Percentiles rank a stretch among this genome's conserved stretches.
These are phyloP conservation scores for Trileptium ribeirensis DNA, from an alignment of 2,888 invertebrate species.

Conservation along the genomic window DNA sequence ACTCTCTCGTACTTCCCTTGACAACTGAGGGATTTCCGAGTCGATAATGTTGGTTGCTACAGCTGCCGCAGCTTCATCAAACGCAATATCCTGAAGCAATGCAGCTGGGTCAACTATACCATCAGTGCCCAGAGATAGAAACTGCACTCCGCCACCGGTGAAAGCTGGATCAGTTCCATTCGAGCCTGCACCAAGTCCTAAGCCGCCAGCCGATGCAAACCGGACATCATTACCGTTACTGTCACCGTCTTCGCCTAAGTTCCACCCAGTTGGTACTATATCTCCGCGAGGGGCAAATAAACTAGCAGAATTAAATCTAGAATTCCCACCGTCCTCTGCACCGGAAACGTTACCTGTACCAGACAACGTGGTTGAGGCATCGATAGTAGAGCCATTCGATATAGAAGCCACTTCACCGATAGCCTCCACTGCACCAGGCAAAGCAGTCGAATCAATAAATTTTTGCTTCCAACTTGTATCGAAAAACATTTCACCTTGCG, in stretches of 20 bases:
- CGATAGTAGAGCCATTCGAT: background rate
- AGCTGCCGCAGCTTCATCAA: background rate
- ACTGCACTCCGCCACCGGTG: conserved; percentile 13
- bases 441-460: background rate
- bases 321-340: background rate
- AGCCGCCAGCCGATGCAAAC: conserved; percentile 35
- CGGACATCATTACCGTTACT: conserved; percentile 20
- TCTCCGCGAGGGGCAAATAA: background rate
- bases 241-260: background rate
- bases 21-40: too few species aligned
- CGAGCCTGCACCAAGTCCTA: background rate
- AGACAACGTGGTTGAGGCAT: background rate
- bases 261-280: background rate
- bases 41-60: too few species aligned
- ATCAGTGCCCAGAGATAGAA: conserved; percentile 15
- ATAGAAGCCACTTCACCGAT: background rate
- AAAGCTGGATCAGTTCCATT: too few species aligned
- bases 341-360: background rate
- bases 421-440: background rate
- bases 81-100: conserved; percentile 21
- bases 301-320: background rate
- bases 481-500: background rate
- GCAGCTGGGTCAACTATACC: conserved; percentile 13
- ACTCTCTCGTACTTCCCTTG: background rate
- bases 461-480: background rate